Evolutionary conservation across 2,888 invertebrate genomes (phyloP).

Genomic region (Malthinus flaveolus): DNA sequence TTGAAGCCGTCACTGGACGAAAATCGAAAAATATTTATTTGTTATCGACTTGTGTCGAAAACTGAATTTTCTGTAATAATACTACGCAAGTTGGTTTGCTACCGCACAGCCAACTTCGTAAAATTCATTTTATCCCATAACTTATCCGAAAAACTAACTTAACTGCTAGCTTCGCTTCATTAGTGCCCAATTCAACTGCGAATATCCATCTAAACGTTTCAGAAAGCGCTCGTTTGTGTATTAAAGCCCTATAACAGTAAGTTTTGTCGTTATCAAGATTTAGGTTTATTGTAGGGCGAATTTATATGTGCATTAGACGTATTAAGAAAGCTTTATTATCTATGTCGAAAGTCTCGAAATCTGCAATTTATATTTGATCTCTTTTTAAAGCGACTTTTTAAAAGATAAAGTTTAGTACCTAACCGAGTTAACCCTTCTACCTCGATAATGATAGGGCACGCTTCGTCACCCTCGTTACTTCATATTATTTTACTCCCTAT

Average conservation of each 20-base stretch:
- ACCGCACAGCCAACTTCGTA: not conserved
- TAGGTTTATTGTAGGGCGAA: not conserved
- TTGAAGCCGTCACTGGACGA: too few species aligned
- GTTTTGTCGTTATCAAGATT: slow-evolving; percentile 1
- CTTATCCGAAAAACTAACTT: not conserved
- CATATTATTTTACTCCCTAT: slow-evolving; percentile 23
- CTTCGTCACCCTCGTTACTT: slow-evolving; percentile 26
- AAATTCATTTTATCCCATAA: not conserved
- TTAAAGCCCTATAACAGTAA: not conserved
- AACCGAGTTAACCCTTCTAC: slow-evolving; percentile 18
- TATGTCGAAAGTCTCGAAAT: too few species aligned
- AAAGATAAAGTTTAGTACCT: slow-evolving; percentile 1
- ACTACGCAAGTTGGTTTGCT: not conserved
- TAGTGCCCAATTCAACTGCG: not conserved
- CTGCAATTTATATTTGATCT: too few species aligned
- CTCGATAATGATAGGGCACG: slow-evolving; percentile 25
- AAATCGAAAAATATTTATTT: too few species aligned
- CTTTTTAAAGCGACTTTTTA: too few species aligned
- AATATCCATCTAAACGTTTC: not conserved
- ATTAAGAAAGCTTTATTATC: too few species aligned
- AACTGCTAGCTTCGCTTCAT: not conserved
- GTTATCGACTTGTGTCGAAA: too few species aligned
- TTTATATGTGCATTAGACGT: too few species aligned
- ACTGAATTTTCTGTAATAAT: too few species aligned
- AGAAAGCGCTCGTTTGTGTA: not conserved